Evolutionary conservation across 2,888 invertebrate species (phyloP), one percentile per base, ranked within the genome.

Genomic region (Lissonota sp.): DNA sequence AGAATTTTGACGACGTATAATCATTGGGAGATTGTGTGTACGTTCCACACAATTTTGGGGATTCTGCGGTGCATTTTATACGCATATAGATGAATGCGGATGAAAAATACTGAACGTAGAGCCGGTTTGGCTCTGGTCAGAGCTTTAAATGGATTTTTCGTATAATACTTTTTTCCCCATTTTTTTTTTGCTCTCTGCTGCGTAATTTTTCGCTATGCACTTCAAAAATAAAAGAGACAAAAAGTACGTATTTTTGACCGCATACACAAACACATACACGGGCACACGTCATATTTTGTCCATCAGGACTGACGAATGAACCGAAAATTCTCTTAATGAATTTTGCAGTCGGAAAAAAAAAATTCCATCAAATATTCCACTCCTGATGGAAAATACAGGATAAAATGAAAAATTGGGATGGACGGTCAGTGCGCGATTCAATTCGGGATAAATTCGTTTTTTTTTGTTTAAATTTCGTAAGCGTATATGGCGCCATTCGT

Each of bases 281-380:
- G 6, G 42, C 10, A 49, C 14, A 51, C 46, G 10, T 12, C 46
- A 8, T 10, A 37, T 10, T n/a, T 16, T 42, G 46, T 63, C 57
- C 76, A 64, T 57, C 76, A 64, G 6, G 7, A 1, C 12, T 39
- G 51, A n/a, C 37, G 16, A 37, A 57, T 8, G 46, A 39, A 55
- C n/a, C 63, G n/a, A 76, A 71, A 71, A 79, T 70, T 10, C 66
- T 66, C 62, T 71, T 60, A 58, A 80, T 80, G 39, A 72, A 79
- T 67, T 44, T 16, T 42, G 55, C 44, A 55, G 49, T 73, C 44
- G 53, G 8, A 55, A 72, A 53, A 63, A 63, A 8, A 26, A 62
- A 26, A 26, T 26, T 26, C 26, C 26, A 73, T 73, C 60, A 60
- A 49, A 63, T 73, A 63, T 63, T 63, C 44, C 62, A 72, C 55